Conservation (phyloP, 2,113 vertebrate species). For the Saccopteryx leptura region DNA sequence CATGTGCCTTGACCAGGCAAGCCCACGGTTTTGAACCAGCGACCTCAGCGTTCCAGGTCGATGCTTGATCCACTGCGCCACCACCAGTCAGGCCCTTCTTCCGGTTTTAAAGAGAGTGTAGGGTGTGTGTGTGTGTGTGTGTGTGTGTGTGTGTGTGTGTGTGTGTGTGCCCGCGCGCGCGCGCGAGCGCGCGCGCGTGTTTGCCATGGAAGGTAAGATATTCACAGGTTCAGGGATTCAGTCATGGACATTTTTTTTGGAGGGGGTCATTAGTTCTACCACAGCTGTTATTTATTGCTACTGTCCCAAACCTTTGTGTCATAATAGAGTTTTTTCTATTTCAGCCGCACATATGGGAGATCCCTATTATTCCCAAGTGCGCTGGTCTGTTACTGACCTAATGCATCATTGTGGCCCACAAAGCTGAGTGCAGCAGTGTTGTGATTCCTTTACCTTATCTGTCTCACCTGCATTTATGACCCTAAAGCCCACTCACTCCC, state of each 20-base stretch:
- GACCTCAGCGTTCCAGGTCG: no score
- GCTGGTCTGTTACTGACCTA: background rate
- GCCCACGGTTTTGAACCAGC: no score
- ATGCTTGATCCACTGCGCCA: no score
- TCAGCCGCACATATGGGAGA: background rate
- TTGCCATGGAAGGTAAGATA: background rate
- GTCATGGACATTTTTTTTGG: background rate
- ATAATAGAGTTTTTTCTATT: background rate
- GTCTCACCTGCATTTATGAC: background rate
- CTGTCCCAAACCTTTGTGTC: background rate
- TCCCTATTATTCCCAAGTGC: background rate
- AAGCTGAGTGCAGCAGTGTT: background rate
- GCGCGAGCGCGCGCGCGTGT: no score
- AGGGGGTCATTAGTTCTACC: background rate
- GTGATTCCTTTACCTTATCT: background rate
- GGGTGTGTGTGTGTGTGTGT: background rate
- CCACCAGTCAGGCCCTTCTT: no score
- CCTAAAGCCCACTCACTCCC: background rate
- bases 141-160: background rate
- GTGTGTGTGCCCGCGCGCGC: no score
- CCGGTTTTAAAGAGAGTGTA: no score
- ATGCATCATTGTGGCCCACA: background rate
- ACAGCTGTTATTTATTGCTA: background rate
- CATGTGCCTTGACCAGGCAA: no score
- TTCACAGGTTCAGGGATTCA: background rate